Base-by-base conservation (phyloP, 2,113 vertebrate species). In the Anseranas semipalmata region DNA sequence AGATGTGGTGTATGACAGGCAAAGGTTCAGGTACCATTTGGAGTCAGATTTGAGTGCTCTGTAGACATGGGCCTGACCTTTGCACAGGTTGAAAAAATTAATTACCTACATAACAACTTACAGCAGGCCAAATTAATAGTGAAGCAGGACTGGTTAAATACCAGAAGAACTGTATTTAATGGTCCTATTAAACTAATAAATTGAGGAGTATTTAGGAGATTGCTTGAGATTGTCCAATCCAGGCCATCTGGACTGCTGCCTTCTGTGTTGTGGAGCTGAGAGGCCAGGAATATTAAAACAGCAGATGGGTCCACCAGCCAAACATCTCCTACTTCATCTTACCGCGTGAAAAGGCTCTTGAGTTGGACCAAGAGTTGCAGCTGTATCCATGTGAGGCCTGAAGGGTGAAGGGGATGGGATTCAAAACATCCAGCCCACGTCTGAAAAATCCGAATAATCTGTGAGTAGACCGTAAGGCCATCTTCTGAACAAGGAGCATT, bases 21-120 rank as follows among this genome's bases (percentile, higher is more conserved):
- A 55, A 55, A 72, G n/a, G 56, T 67, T 94, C 90, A 87, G 87
- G 92, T 94, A 67, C 37, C 2, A 0, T 74, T 89, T 87, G 48
- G 71, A 81, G 65, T 75, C 66, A 55, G 85, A 77, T 60, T 66
- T 52, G 74, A 85, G 65, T 46, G 52, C 8, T 3, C 33, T 93
- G 45, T 33, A 83, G 78, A 77, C 65, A 27, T 6, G 27, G 39
- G 37, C 35, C n/a, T 5, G 35, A 55, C 28, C 37, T 85, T 87
- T 87, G 71, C 60, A 75, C 33, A 79, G 70, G 65, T 82, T 85
- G 81, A 78, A 84, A 87, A 85, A 70, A 66, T 55, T 35, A 73
- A 58, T 50, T 39, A 75, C 55, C 70, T 63, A 12, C 39, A 3
- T 43, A 73, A 43, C 15, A 35, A 85, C 85, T 68, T 66, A 3